Evolutionary conservation across 1,140 invertebrate genomes (phyloP).

Genomic region (Scaptomyza hsui): DNA sequence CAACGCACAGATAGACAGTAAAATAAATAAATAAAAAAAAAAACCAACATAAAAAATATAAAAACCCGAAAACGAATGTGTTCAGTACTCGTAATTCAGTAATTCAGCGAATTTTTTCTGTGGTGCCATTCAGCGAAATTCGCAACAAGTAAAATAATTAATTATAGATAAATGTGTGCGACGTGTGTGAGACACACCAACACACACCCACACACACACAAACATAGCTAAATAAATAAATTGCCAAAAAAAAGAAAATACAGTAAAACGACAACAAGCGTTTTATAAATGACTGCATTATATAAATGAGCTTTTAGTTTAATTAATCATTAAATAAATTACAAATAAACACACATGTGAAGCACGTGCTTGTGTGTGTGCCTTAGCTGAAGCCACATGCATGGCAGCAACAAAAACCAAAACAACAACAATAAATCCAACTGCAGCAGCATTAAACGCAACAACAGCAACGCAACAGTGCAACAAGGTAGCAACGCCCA

Average conservation of each 20-base stretch:
- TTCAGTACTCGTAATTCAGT: constrained; percentile 33
- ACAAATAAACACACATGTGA: constrained; percentile 31
- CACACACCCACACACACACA: constrained; percentile 5
- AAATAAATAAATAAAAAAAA: constrained; percentile 29
- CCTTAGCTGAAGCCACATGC: constrained; percentile 40
- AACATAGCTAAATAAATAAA: constrained; percentile 42
- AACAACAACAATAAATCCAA: constrained; percentile 1
- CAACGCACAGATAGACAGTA: constrained; percentile 39
- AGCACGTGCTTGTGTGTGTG: constrained; percentile 16
- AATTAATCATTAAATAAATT: constrained; percentile 76
- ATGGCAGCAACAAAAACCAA: constrained; percentile 46
- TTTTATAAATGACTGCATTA: constrained; percentile 76
- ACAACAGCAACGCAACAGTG: constrained; percentile 5
- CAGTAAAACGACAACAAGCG: constrained; percentile 23
- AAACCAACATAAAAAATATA: constrained; percentile 11
- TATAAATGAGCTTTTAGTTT: constrained; percentile 81
- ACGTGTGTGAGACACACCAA: constrained; percentile 46
- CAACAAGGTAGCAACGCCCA: constrained; percentile 11
- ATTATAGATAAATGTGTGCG: constrained; percentile 78
- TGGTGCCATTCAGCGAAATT: constrained; percentile 39
- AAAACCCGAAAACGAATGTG: constrained; percentile 38
- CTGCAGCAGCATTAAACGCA: background rate
- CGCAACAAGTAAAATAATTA: constrained; percentile 80
- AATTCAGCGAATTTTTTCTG: constrained; percentile 63
- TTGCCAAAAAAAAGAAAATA: constrained; percentile 42